Evolutionary conservation across 2,888 invertebrate species (phyloP).

Genomic region (Quadroppia sp.): DNA sequence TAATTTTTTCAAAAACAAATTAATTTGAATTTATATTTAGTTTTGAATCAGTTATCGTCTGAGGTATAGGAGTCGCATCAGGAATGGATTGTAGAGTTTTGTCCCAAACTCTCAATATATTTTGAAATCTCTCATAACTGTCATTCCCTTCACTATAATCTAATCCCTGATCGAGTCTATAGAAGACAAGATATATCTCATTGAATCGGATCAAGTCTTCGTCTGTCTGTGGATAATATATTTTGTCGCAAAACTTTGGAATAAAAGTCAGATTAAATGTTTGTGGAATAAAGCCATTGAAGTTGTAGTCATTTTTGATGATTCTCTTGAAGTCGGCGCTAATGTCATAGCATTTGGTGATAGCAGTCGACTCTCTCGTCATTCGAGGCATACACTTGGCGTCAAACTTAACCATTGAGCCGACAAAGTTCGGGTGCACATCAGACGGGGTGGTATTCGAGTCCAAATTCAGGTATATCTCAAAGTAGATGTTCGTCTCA

Average conservation of each 20-base stretch:
- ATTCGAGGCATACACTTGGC: neutral
- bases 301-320: neutral
- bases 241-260: slow-evolving; percentile 6
- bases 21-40: no score
- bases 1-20: no score
- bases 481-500: neutral
- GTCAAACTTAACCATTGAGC: neutral
- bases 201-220: neutral
- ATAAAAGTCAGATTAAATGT: neutral
- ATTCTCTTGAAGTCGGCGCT: neutral
- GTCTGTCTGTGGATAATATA: neutral
- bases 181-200: neutral
- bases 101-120: no score
- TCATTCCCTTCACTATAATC: no score
- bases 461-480: neutral
- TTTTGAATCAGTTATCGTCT: no score
- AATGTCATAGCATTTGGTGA: neutral
- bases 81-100: no score
- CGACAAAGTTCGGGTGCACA: slow-evolving; percentile 5
- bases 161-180: neutral
- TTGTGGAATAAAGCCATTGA: neutral
- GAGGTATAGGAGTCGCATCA: no score
- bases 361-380: neutral
- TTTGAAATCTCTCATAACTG: no score
- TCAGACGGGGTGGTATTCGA: neutral